Evolutionary conservation across 2,113 vertebrate species (phyloP), one percentile per base, ranked within the genome.

Genomic region (Phalacrocorax aristotelis): DNA sequence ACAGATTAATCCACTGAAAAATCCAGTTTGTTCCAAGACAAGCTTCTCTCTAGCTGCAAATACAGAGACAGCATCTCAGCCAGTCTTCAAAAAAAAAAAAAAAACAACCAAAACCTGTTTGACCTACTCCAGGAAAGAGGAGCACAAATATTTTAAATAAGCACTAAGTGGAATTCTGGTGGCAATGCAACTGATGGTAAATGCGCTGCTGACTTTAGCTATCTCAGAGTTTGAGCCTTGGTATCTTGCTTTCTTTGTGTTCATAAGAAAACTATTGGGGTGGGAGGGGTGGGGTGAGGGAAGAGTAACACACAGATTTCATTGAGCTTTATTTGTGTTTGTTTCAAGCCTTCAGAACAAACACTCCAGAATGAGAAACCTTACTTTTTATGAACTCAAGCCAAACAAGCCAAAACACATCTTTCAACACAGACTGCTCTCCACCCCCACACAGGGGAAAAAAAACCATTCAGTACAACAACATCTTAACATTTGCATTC

Each of bases 401-500:
- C 60, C 87, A 98, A 94, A 89, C 89, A 91, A 97, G 96, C 86
- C 34, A 94, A 95, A 96, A 96, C 78, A 96, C 83, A 96, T 95
- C 97, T 97, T 94, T 95, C 83, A 61, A 80, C 77, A 93, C 87
- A 96, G 93, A 81, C 90, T 90, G 93, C 84, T 93, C 76, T 84
- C 89, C 94, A 91, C 30, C 18, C 72, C 88, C 71, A 95, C 93
- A 97, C 49, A 76, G 48, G 54, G 83, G 92, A 9, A 76, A 95
- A 87, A 88, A 91, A 77, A 19, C 34, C 84, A 77, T 91, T 68
- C 83, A 87, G 69, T 95, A 86, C 93, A 95, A 97, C 95, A 97
- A 95, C 89, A 91, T 96, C 92, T 96, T 96, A 97, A 95, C 87
- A 96, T 95, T 97, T 71, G 19, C 88, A 95, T 98, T 97, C 96